phyloP scores from a whole-genome alignment of 2,113 vertebrate genomes.

The Hyperoodon ampullatus region DNA sequence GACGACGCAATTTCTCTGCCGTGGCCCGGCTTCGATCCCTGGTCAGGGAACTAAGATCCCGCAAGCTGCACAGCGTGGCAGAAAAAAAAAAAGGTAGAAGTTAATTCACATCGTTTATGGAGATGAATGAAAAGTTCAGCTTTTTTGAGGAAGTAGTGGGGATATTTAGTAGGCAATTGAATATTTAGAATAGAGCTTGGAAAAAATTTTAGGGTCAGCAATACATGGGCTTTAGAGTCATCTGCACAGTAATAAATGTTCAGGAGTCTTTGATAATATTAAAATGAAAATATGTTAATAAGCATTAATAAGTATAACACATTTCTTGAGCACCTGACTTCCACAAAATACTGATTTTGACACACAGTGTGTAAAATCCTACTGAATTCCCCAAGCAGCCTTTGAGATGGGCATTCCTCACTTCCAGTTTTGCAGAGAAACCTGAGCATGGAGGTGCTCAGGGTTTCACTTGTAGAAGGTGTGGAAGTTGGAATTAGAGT shows the following conservation, averaged over 20 bases:
- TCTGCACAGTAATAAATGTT: too few relatives aligned
- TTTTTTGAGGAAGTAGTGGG: background rate
- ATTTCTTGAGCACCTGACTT: background rate
- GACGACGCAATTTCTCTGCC: too few relatives aligned
- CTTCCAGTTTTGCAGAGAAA: background rate
- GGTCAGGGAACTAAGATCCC: too few relatives aligned
- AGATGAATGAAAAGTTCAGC: background rate
- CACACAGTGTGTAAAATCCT: fast-evolving
- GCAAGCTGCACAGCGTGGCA: too few relatives aligned
- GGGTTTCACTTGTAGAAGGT: background rate
- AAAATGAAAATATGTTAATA: background rate
- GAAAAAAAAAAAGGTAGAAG: background rate
- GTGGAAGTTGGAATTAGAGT: background rate
- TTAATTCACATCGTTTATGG: background rate
- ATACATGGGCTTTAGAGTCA: background rate
- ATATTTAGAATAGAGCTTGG: background rate
- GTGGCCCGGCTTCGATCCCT: too few relatives aligned
- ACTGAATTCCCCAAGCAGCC: background rate
- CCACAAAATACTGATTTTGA: background rate
- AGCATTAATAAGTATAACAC: background rate
- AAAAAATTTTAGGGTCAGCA: background rate
- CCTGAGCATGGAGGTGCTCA: fast-evolving
- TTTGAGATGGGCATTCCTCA: background rate
- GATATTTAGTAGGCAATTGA: background rate
- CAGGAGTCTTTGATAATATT: background rate